A percentile compares a stretch with the other conserved stretches of the same genome.
phyloP scores from a whole-genome alignment of 1,140 invertebrate genomes.

The Sitodiplosis mosellana region DNA sequence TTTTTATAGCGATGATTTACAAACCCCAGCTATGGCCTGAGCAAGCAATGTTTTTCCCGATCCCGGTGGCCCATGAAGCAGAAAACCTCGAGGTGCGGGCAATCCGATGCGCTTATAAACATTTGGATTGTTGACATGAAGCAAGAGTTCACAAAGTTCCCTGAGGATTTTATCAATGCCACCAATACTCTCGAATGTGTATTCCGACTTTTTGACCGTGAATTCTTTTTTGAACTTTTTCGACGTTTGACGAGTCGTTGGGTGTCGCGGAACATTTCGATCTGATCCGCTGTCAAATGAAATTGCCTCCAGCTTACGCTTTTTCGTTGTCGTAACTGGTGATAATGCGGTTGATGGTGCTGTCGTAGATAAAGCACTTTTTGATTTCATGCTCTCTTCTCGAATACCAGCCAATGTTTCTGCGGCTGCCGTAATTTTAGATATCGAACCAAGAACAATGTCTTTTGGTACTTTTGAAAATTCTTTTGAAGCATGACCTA shows the following conservation, averaged over 20 bases:
- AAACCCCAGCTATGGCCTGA: constrained; percentile 83
- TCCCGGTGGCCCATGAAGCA: constrained; percentile 82
- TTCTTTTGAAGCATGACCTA: constrained; percentile 5
- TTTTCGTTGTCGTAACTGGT: constrained; percentile 4
- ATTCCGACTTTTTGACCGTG: constrained; percentile 22
- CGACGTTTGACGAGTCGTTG: constrained; percentile 3
- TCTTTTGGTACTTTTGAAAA: constrained; percentile 16
- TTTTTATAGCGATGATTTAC: too few species aligned
- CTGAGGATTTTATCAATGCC: constrained; percentile 51
- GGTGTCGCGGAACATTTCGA: constrained; percentile 1
- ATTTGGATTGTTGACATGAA: constrained; percentile 71
- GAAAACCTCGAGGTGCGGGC: constrained; percentile 61
- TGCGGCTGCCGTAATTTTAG: background rate
- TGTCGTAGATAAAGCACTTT: background rate
- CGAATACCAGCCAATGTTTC: background rate
- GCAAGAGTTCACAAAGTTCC: constrained; percentile 59
- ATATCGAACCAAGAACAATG: background rate
- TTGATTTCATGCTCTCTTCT: background rate
- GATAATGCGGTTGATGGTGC: background rate
- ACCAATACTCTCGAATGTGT: constrained; percentile 56
- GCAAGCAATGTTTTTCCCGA: constrained; percentile 86
- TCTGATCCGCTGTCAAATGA: constrained; percentile 2
- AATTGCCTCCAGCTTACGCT: constrained; percentile 6
- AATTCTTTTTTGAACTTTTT: constrained; percentile 23
- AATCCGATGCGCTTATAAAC: constrained; percentile 62